phyloP scores from a whole-genome alignment of 2,797 vertebrate species.

The Alectoris magna region DNA sequence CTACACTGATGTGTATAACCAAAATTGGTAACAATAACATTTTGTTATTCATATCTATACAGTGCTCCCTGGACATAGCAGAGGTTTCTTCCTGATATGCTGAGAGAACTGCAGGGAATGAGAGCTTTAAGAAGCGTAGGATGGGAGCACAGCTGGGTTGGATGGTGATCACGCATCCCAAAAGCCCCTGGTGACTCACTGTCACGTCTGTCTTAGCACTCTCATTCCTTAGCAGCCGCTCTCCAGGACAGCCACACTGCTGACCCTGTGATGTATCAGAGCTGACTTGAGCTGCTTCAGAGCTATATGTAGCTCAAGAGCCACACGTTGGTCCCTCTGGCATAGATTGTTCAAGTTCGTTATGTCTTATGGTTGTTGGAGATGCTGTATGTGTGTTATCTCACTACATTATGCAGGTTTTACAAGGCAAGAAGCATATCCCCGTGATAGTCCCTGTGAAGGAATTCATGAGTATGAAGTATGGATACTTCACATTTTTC shows the following conservation, averaged over 20 bases:
- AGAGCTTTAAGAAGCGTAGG: constrained; percentile 29
- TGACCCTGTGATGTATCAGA: neutral
- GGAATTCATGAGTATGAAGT: neutral
- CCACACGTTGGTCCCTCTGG: neutral
- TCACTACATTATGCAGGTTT: neutral
- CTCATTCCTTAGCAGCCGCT: accelerated
- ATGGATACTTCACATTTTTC: accelerated
- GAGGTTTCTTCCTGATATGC: neutral
- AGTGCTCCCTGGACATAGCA: neutral
- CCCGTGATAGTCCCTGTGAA: neutral
- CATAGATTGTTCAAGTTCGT: neutral
- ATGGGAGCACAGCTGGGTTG: constrained; percentile 14
- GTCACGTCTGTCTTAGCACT: neutral
- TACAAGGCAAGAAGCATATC: neutral
- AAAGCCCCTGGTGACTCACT: neutral
- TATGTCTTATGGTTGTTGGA: neutral
- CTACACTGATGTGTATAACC: neutral
- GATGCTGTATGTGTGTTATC: neutral
- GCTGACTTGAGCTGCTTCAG: neutral
- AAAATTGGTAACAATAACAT: neutral
- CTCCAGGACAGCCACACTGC: neutral
- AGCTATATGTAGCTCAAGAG: neutral
- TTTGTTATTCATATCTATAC: neutral
- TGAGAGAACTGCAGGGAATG: neutral
- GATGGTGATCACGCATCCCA: constrained; percentile 21